phyloP scores from a whole-genome alignment of 2,797 vertebrate species.

The Bovichtus diacanthus region DNA sequence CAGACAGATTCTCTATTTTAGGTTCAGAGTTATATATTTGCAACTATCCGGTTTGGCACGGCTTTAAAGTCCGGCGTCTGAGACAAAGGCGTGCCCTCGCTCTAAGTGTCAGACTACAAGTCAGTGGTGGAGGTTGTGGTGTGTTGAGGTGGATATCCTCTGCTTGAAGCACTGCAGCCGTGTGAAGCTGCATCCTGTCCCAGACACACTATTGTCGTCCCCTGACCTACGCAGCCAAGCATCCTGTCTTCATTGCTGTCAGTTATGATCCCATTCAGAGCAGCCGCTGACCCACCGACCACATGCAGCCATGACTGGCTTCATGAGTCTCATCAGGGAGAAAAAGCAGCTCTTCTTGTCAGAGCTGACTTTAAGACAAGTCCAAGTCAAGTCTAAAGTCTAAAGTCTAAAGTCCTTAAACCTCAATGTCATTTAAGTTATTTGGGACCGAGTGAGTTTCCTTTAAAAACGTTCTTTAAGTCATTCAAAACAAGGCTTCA shows the following conservation, averaged over 20 bases:
- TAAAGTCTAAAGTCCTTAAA: background rate
- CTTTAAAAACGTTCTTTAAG: too few relatives aligned
- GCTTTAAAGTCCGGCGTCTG: slow-evolving; percentile 48
- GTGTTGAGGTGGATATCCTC: slow-evolving; percentile 74
- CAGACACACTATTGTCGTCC: slow-evolving; percentile 63
- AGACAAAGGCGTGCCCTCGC: slow-evolving; percentile 29
- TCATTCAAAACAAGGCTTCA: background rate
- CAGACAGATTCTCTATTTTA: slow-evolving; percentile 44
- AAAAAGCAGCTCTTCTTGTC: background rate
- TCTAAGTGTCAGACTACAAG: slow-evolving; percentile 40
- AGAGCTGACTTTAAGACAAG: background rate
- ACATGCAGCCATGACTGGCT: slow-evolving; percentile 10
- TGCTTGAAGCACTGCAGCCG: slow-evolving; percentile 23
- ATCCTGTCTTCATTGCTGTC: slow-evolving; percentile 61
- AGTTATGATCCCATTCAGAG: background rate
- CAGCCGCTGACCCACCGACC: background rate
- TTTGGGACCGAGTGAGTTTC: background rate
- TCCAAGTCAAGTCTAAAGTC: background rate
- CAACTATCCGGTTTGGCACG: slow-evolving; percentile 53
- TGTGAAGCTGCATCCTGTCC: slow-evolving; percentile 80
- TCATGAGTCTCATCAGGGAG: background rate
- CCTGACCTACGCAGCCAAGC: slow-evolving; percentile 28
- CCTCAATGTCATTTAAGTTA: background rate
- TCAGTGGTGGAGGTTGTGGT: slow-evolving; percentile 21
- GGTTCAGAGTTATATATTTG: slow-evolving; percentile 18